Evolutionary conservation across 2,797 vertebrate genomes (phyloP).

Genomic region (Oryzias dopingdopingensis): DNA sequence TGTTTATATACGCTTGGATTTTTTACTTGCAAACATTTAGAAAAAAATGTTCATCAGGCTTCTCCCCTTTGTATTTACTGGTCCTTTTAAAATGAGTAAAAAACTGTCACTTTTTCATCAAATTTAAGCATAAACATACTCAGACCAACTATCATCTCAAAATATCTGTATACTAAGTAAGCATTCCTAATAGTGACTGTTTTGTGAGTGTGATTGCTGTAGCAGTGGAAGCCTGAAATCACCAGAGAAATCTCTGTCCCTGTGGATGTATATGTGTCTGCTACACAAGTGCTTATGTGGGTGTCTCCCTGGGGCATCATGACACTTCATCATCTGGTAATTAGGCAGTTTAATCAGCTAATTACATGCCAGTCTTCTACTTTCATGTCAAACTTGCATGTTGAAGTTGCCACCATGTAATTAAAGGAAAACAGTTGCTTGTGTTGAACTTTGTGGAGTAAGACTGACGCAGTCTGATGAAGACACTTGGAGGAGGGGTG

Average conservation of each 20-base stretch:
- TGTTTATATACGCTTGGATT: too few species aligned
- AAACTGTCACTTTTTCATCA: too few species aligned
- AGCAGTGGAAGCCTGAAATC: too few species aligned
- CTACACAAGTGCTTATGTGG: background rate
- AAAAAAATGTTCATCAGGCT: too few species aligned
- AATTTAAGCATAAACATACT: too few species aligned
- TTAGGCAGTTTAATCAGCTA: constrained; percentile 69
- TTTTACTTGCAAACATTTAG: too few species aligned
- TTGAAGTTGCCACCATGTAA: constrained; percentile 26
- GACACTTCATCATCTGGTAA: constrained; percentile 71
- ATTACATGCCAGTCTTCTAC: constrained; percentile 57
- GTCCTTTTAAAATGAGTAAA: too few species aligned
- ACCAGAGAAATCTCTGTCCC: constrained; percentile 18
- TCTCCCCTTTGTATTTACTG: too few species aligned
- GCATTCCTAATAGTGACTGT: too few species aligned
- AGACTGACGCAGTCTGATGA: constrained; percentile 10
- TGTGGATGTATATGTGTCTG: background rate
- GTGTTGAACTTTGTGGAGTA: constrained; percentile 20
- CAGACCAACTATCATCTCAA: too few species aligned
- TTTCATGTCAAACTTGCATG: constrained; percentile 44
- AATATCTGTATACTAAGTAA: too few species aligned
- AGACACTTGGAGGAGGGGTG: background rate
- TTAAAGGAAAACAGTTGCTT: constrained; percentile 21
- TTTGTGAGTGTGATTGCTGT: too few species aligned
- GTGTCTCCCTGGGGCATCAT: constrained; percentile 50